Evolutionary conservation across 2,797 vertebrate species (phyloP).

Genomic region (Diglossa cyanea): DNA sequence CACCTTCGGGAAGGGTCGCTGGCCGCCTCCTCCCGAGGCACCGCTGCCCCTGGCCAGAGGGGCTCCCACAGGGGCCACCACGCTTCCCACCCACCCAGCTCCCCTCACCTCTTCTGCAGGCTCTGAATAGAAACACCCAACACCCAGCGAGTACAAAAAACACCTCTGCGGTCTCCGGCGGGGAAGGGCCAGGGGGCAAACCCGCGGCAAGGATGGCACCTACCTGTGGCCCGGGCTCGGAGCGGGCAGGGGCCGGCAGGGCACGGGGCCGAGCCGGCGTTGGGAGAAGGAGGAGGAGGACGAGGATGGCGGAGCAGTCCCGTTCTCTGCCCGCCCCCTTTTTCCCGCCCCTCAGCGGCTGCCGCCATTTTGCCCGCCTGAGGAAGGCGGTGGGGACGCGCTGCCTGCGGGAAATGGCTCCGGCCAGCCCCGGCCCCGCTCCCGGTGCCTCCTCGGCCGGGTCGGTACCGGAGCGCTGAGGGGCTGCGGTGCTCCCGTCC

Average conservation of each 20-base stretch:
- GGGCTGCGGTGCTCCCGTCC: rapidly evolving
- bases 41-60: neutral
- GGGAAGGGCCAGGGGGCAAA: neutral
- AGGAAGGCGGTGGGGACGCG: rapidly evolving
- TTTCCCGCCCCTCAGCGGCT: neutral
- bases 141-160: neutral
- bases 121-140: neutral
- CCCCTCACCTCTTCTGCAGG: neutral
- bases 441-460: rapidly evolving
- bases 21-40: neutral
- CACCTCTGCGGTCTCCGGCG: neutral
- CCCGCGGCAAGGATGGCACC: neutral
- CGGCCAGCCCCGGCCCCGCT: rapidly evolving
- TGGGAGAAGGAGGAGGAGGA: neutral
- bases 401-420: neutral
- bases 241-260: neutral
- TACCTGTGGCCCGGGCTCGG: conserved; percentile 30
- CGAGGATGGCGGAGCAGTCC: neutral
- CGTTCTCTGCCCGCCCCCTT: neutral
- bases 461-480: neutral
- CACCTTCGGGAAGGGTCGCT: neutral
- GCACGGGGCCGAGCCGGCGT: neutral
- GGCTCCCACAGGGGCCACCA: neutral
- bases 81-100: neutral
- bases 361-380: conserved; percentile 34